Evolutionary conservation across 2,113 vertebrate genomes (phyloP).

Genomic region (Lepus europaeus): DNA sequence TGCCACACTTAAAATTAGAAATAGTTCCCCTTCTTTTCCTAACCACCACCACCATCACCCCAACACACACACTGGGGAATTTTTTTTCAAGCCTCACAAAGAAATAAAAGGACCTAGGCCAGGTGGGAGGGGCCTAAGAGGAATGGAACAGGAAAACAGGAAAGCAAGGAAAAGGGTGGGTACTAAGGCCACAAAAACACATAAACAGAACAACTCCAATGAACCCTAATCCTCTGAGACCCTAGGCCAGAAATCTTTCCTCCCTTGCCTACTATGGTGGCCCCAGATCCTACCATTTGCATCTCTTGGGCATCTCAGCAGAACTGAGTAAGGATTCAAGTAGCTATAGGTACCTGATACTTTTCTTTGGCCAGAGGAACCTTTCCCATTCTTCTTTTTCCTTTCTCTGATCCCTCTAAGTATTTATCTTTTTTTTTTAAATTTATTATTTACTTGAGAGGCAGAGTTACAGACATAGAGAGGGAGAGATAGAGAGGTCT

Average conservation of each 20-base stretch:
- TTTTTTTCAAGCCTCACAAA: conserved; percentile 42
- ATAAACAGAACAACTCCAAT: neutral
- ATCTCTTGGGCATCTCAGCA: conserved; percentile 25
- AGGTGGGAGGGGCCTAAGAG: neutral
- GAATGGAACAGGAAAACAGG: neutral
- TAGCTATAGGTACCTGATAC: neutral
- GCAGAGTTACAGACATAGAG: too few species aligned
- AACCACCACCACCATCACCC: neutral
- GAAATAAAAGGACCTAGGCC: neutral
- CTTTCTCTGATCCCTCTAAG: neutral
- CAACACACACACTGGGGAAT: neutral
- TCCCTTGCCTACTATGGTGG: neutral
- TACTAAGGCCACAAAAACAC: neutral
- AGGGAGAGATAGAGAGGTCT: too few species aligned
- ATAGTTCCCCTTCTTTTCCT: neutral
- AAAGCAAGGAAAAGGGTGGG: neutral
- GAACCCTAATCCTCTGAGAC: neutral
- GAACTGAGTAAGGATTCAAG: conserved; percentile 2
- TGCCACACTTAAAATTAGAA: conserved; percentile 61
- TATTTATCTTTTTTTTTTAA: neutral
- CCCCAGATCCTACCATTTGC: neutral
- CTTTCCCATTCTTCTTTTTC: neutral
- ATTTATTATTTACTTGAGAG: neutral
- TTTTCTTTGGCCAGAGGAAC: neutral
- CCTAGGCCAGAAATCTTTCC: conserved; percentile 27